Base-by-base conservation (phyloP, 2,113 vertebrate genomes). In the Athene cunicularia region DNA sequence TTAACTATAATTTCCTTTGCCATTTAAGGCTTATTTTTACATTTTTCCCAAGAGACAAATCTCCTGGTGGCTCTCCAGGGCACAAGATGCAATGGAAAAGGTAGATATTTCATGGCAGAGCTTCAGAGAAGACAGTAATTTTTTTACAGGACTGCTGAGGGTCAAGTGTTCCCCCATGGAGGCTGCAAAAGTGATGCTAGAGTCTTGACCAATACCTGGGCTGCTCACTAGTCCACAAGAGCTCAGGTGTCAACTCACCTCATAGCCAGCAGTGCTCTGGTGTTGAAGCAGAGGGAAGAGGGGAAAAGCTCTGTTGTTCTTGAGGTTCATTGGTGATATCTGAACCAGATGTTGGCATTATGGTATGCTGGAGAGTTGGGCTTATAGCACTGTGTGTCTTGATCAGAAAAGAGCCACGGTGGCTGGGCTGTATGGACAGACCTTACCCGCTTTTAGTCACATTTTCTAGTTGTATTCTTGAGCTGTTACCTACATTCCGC, bases 121-220 rank as follows among this genome's bases (percentile, higher is more conserved):
- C 39, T 64, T 18, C 33, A 73, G 43, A 72, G 73, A 50, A 6
- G 4, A 45, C 41, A 56, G 19, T 16, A 0, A 0, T 28, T 30
- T 43, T 41, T 72, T 60, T 24, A 15, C 2, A 26, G 22, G 43
- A 35, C 14, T 86, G 59, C 35, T 86, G 35, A 70, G 10, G 11
- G 17, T 76, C 45, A 62, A 45, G 4, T 33, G 39, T 49, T 45
- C 14, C 2, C 4, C 5, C 35, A 33, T 0, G 0, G 58, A 88
- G 18, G 18, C 21, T 64, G 26, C 5, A 59, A 37, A 76, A 56
- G 27, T 24, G 3, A 14, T 64, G 6, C 6, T 37, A 60, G 49
- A 86, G 66, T 27, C 50, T 76, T 90, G 43, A 23, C n/a, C 27
- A 16, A 15, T 43, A 5, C 17, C 32, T 6, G 5, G 32, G 13